These are phyloP conservation scores for Eulemur mongoz DNA, from an alignment of 2,797 vertebrate genomes.

Conservation along the genomic window DNA sequence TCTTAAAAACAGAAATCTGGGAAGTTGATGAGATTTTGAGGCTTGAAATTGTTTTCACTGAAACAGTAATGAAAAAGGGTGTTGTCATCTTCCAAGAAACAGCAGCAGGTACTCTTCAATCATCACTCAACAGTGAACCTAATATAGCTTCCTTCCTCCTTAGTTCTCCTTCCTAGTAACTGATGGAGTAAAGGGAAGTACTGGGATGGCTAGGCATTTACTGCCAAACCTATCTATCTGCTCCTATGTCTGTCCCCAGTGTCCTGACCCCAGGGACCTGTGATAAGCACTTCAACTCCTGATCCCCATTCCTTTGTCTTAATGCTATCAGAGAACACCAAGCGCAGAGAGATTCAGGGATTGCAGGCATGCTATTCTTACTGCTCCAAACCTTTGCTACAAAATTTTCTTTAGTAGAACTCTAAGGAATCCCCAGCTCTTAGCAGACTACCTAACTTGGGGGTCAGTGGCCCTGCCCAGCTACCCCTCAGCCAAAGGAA, in stretches of 20 bases:
- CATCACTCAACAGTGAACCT: background rate
- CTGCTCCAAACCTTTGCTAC: background rate
- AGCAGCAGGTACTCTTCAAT: slow-evolving; percentile 7
- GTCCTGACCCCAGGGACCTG: background rate
- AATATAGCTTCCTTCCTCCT: background rate
- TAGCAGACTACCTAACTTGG: slow-evolving; percentile 9
- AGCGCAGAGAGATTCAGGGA: background rate
- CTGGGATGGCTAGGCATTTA: background rate
- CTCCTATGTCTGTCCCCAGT: background rate
- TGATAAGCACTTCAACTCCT: background rate
- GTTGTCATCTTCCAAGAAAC: slow-evolving; percentile 47
- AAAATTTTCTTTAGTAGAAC: slow-evolving; percentile 66
- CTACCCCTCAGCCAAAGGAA: slow-evolving; percentile 47
- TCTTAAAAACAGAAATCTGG: slow-evolving; percentile 59
- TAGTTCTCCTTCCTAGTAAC: background rate
- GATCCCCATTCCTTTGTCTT: background rate
- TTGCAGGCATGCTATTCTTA: background rate
- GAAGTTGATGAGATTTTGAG: slow-evolving; percentile 30
- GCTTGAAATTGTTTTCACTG: slow-evolving; percentile 27
- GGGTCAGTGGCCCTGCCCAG: slow-evolving; percentile 59
- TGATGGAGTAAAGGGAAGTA: background rate
- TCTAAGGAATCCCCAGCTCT: slow-evolving; percentile 73
- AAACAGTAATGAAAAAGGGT: slow-evolving; percentile 56
- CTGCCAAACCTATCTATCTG: background rate
- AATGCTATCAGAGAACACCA: slow-evolving; percentile 32